These are phyloP conservation scores for Acomys russatus DNA, from an alignment of 2,797 vertebrate species.

Conservation along the genomic window DNA sequence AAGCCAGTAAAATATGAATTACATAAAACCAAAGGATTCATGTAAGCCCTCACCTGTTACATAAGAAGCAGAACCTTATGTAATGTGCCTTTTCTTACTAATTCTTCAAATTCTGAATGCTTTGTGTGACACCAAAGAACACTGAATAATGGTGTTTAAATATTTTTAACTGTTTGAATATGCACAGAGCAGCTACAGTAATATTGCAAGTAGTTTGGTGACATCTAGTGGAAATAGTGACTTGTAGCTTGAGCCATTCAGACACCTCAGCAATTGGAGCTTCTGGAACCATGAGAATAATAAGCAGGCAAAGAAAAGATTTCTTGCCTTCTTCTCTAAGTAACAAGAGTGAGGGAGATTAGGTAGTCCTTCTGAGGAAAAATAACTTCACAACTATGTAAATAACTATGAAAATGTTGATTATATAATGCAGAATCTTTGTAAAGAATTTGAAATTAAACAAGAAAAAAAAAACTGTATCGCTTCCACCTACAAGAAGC, in stretches of 20 bases:
- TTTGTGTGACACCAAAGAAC: slow-evolving; percentile 82
- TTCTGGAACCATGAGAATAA: not conserved
- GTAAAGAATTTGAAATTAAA: slow-evolving; percentile 52
- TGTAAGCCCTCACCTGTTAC: slow-evolving; percentile 69
- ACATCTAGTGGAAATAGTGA: slow-evolving; percentile 88
- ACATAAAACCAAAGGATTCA: slow-evolving; percentile 69
- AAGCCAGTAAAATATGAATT: slow-evolving; percentile 74
- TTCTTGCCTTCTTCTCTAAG: slow-evolving; percentile 29
- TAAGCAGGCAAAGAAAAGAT: not conserved
- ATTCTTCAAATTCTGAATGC: slow-evolving; percentile 84
- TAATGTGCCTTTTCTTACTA: slow-evolving; percentile 83
- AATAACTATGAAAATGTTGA: slow-evolving; percentile 1
- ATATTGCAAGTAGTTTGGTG: slow-evolving; percentile 87
- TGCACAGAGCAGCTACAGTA: not conserved
- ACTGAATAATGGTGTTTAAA: slow-evolving; percentile 84
- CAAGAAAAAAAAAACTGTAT: not conserved
- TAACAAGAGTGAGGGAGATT: not conserved
- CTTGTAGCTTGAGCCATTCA: slow-evolving; percentile 31
- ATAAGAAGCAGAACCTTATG: slow-evolving; percentile 72
- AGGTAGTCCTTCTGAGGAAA: slow-evolving; percentile 29
- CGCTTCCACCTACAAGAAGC: slow-evolving; percentile 13
- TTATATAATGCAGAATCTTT: slow-evolving; percentile 33
- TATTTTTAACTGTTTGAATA: slow-evolving; percentile 51
- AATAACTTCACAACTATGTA: not conserved
- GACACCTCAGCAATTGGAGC: slow-evolving; percentile 50